Evolutionary conservation across 2,888 invertebrate genomes (phyloP).

Genomic region (Catocala nupta): DNA sequence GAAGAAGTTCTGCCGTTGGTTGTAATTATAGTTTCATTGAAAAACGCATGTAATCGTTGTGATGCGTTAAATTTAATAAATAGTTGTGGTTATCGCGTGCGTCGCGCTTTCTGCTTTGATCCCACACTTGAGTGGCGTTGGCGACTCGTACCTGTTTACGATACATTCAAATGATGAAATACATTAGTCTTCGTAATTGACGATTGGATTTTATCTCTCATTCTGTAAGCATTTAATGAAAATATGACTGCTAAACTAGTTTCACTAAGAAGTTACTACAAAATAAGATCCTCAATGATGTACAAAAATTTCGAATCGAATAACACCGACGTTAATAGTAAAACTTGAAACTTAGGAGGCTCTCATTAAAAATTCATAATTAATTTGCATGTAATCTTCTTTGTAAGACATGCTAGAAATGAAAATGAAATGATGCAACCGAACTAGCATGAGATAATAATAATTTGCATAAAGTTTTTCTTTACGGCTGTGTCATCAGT

Average conservation of each 20-base stretch:
- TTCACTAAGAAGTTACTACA: no score
- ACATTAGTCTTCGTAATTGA: constrained; percentile 45
- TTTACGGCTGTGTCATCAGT: no score
- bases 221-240: constrained; percentile 18
- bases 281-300: no score
- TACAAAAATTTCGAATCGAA: no score
- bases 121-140: constrained; percentile 23
- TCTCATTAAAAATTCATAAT: no score
- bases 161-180: constrained; percentile 62
- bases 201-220: constrained; percentile 23
- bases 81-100: constrained; percentile 43
- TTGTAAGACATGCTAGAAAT: no score
- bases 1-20: neutral
- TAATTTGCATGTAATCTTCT: no score
- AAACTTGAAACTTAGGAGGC: no score
- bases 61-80: constrained; percentile 43
- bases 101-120: constrained; percentile 48
- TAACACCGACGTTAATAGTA: no score
- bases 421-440: no score
- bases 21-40: constrained; percentile 14
- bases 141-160: constrained; percentile 36
- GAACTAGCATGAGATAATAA: no score
- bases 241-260: neutral
- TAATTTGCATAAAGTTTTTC: no score
- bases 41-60: constrained; percentile 24